These are phyloP conservation scores for Epirrhoe tristata DNA, from an alignment of 2,888 invertebrate genomes.

Conservation along the genomic window DNA sequence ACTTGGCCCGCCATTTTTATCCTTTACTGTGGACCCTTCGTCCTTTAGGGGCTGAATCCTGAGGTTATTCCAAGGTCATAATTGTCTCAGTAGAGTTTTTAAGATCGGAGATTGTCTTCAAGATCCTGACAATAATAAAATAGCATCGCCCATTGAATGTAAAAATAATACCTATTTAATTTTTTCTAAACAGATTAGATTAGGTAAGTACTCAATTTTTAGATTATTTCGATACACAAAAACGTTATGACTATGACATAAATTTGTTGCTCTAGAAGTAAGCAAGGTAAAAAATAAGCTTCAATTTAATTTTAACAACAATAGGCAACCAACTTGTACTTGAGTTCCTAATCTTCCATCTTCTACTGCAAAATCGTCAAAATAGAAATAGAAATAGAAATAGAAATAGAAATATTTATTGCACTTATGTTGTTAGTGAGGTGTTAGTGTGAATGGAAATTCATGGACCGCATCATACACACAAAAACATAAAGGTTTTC, in stretches of 20 bases:
- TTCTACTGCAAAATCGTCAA: constrained; percentile 44
- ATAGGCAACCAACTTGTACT: constrained; percentile 29
- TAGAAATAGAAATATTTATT: no score
- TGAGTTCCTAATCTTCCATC: constrained; percentile 38
- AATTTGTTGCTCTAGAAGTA: constrained; percentile 9
- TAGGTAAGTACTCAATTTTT: no score
- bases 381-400: no score
- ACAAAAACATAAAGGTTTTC: constrained; percentile 42
- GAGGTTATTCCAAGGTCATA: constrained; percentile 27
- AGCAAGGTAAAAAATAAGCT: constrained; percentile 18
- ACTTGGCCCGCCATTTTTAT: constrained; percentile 43
- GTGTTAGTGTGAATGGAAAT: no score
- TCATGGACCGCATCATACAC: constrained; percentile 44
- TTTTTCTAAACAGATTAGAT: no score
- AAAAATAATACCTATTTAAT: no score
- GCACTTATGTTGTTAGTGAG: no score
- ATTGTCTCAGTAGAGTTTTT: constrained; percentile 5
- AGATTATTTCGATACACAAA: no score
- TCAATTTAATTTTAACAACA: constrained; percentile 21
- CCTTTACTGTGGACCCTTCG: constrained; percentile 37
- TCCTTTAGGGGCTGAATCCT: constrained; percentile 28
- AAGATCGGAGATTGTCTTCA: background rate
- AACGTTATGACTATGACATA: no score
- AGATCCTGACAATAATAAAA: background rate
- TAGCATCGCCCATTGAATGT: no score